phyloP scores from a whole-genome alignment of 1,140 invertebrate genomes.

The Himalopsyche phryganea region DNA sequence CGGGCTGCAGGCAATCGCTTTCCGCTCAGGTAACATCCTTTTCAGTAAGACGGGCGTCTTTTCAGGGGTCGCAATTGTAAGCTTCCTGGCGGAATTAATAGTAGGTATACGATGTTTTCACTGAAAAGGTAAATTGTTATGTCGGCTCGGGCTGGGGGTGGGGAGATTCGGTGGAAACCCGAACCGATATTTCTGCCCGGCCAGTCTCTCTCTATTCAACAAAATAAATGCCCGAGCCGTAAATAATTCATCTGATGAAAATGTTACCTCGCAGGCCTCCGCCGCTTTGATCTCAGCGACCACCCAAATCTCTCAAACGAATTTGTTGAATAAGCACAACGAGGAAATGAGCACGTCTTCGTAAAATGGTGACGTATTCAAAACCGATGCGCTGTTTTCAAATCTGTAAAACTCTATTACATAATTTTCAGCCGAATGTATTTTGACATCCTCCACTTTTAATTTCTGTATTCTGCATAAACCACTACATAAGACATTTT shows the following conservation, averaged over 20 bases:
- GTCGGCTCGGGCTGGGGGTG: conserved; percentile 15
- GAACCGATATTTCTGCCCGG: no score
- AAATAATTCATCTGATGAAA: conserved; percentile 31
- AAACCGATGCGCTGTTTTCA: no score
- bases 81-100: conserved; percentile 37
- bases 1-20: conserved; percentile 15
- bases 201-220: conserved; percentile 10
- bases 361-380: neutral
- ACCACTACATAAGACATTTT: no score
- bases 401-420: no score
- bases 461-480: no score
- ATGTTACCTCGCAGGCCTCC: conserved; percentile 16
- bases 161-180: no score
- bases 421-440: no score
- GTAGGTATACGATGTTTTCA: conserved; percentile 33
- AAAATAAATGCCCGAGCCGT: conserved; percentile 28
- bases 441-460: no score
- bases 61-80: conserved; percentile 33
- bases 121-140: conserved; percentile 37
- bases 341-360: neutral
- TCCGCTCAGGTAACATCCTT: conserved; percentile 13
- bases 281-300: conserved; percentile 30
- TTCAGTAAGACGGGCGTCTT: conserved; percentile 30
- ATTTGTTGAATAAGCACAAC: neutral
- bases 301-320: conserved; percentile 16